Base-by-base conservation (phyloP, 2,797 vertebrate species). In the Brachyalestes nurse region DNA sequence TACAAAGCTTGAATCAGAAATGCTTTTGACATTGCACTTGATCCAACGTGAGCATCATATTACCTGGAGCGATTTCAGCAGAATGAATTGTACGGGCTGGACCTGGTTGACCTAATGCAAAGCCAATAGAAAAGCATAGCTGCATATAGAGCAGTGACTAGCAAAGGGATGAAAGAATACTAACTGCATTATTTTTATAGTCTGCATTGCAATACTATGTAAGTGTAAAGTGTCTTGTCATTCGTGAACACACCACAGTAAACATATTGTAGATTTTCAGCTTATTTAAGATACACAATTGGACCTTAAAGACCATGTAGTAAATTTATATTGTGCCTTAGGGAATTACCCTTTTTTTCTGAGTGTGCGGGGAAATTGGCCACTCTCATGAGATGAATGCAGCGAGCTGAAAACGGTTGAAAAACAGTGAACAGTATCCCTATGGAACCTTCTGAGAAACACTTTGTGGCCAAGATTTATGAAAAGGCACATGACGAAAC, bases 1-100 rank as follows among this genome's bases (percentile, higher is more conserved):
- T 78, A 80, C 66, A 47, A 84, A 82, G 69, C 74, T 23, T 17
- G 74, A 10, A 72, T 49, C 51, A n/a, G n/a, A 55, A 67, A 14
- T 55, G 38, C 34, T 40, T 47, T 38, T 40, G 42, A 19, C 16
- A 38, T 19, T 65, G 28, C 5, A 16, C 62, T 65, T 65, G 28
- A 38, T 40, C 34, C 62, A 65, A 38, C 28, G 28, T 40, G 28
- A 65, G 25, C 12, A 14, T 64, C 25, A 16, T 64, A 13, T 64
- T 13, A 28, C 28, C 8, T 61, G 57, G 61, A 17, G 61, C 5
- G 6, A 17, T 62, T 17, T 64, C 25, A 64, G 60, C 14, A 64
- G 61, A 34, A 64, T 16, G 25, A 14, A 34, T 34, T 64, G 61
- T 17, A 12, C 28, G 14, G 61, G 61, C 34, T 34, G 28, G 10